Conservation (phyloP, 2,797 vertebrate species). For the Ptychobarbus kaznakovi region DNA sequence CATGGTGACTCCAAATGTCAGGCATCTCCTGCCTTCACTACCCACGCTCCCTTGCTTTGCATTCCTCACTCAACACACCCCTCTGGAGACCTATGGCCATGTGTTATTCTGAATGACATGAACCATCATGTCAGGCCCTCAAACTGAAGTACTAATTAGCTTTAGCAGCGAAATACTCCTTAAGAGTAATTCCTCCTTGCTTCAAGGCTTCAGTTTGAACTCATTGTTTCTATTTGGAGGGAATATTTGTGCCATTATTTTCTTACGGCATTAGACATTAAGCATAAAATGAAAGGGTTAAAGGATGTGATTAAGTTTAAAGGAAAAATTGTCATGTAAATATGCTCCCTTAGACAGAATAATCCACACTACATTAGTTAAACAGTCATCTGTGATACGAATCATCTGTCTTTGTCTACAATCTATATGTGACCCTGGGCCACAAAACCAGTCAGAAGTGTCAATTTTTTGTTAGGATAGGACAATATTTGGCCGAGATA, state of each 20-base stretch:
- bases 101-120: constrained; percentile 21
- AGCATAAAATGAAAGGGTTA: background rate
- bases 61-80: constrained; percentile 6
- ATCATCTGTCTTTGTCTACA: background rate
- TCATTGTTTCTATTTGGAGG: constrained; percentile 3
- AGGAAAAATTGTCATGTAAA: background rate
- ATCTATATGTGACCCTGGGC: background rate
- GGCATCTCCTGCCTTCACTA: constrained; percentile 3
- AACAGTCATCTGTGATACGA: background rate
- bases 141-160: constrained; percentile 40
- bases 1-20: constrained; percentile 38
- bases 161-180: constrained; percentile 25
- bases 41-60: constrained; percentile 29
- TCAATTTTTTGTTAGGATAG: too few species aligned
- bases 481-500: too few species aligned
- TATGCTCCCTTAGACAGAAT: background rate
- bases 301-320: background rate
- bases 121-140: constrained; percentile 34
- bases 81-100: constrained; percentile 13
- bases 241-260: background rate
- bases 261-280: background rate
- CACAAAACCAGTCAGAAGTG: too few species aligned
- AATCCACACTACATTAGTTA: background rate
- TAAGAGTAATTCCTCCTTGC: constrained; percentile 38
- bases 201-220: constrained; percentile 27